Base-by-base conservation (phyloP, 2,888 invertebrate genomes). In the Cryptosula pallasiana region DNA sequence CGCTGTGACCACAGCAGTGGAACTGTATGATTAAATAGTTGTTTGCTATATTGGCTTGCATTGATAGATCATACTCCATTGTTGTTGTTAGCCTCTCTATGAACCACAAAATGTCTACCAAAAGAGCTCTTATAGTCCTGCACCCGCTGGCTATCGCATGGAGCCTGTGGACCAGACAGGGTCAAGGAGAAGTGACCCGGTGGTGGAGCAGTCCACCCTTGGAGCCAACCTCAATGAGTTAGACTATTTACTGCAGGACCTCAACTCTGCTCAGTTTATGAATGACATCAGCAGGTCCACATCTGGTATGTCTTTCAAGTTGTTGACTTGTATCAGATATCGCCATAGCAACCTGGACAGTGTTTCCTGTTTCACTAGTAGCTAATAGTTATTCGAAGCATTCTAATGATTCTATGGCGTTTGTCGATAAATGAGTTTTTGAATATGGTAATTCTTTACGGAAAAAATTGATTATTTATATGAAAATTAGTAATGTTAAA, bases 211-310 rank as follows among this genome's bases (percentile, higher is more conserved):
- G 3, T 81, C 82, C 0, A 75, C 78, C 20, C 78, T 83, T 20
- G 81, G 85, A 80, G 92, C 90, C 77, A 93, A 95, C 85, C 88
- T 95, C 69, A 92, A 93, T 0, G 96, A 96, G 85, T 85, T 97
- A 82, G 96, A 97, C 85, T 92, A 91, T 23, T 88, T 97, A 71
- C 88, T 97, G 73, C 92, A 94, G 82, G 96, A 96, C 84, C 88
- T 97, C 78, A 95, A 94, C 87, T 83, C 84, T 5, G 85, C 86
- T n/a, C 83, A 85, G 75, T 84, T 83, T 76, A 78, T 82, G 76
- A 80, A 80, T 0, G 82, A 84, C 71, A 81, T 83, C 2, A 82
- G 82, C 74, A 73, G 75, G 32, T 73, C 75, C 25, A 76, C 75
- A 73, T 72, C 74, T 25, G 74, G 76, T 76, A 63, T 45, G 71